Percentiles rank a stretch among this genome's conserved stretches.
Evolutionary conservation across 2,797 vertebrate genomes (phyloP).

Genomic region (Microctenopoma lineatum): DNA sequence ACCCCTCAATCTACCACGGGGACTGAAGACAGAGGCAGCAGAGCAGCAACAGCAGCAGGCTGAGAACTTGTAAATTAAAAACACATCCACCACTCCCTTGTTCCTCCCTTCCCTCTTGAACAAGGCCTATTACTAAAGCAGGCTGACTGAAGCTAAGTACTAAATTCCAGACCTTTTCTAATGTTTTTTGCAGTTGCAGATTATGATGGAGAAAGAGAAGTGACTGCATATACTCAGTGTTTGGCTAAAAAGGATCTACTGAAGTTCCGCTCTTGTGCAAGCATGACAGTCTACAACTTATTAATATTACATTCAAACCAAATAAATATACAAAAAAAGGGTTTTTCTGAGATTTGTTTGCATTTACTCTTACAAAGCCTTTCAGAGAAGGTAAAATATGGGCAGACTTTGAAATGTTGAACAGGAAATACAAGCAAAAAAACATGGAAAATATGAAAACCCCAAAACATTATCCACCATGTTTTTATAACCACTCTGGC

Average conservation of each 20-base stretch:
- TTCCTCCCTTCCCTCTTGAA: constrained; percentile 47
- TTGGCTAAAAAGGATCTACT: constrained; percentile 5
- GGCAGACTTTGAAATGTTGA: constrained; percentile 44
- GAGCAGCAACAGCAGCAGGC: constrained; percentile 39
- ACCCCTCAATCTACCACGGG: constrained; percentile 40
- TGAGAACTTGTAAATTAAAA: constrained; percentile 72
- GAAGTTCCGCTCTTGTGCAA: constrained; percentile 1
- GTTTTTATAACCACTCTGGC: constrained; percentile 47
- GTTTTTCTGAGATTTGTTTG: constrained; percentile 35
- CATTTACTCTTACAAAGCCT: constrained; percentile 37
- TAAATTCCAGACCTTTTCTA: constrained; percentile 30
- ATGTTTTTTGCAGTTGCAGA: constrained; percentile 36
- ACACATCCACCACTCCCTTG: constrained; percentile 69
- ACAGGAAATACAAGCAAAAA: constrained; percentile 35
- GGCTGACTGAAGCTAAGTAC: constrained; percentile 33
- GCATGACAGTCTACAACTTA: constrained; percentile 3
- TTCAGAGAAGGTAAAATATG: constrained; percentile 25
- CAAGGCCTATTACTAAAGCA: constrained; percentile 39
- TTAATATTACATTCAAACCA: background rate
- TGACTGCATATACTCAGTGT: background rate
- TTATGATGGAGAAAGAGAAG: constrained; percentile 12
- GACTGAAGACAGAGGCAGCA: constrained; percentile 34
- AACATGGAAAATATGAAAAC: constrained; percentile 62
- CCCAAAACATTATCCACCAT: constrained; percentile 59
- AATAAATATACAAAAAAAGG: background rate